A percentile compares a stretch with the other conserved stretches of the same genome.
Evolutionary conservation across 2,113 vertebrate genomes (phyloP).

Genomic region (Toxostoma redivivum): DNA sequence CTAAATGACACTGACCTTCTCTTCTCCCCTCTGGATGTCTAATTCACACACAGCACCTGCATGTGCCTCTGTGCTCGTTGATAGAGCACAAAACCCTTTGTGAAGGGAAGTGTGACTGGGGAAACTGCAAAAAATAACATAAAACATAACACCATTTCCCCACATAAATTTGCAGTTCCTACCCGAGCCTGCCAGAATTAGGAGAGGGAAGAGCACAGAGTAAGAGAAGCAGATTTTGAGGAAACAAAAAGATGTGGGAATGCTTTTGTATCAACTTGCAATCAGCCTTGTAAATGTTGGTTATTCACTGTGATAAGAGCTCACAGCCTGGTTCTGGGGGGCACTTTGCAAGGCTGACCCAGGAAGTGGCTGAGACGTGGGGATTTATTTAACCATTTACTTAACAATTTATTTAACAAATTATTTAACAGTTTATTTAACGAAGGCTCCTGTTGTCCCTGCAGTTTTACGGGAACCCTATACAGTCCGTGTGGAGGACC

Average conservation of each 20-base stretch:
- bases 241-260: background rate
- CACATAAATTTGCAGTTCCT: background rate
- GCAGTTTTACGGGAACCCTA: conserved; percentile 98
- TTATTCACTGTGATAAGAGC: background rate
- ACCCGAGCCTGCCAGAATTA: background rate
- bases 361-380: background rate
- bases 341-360: accelerated
- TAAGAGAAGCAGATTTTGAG: background rate
- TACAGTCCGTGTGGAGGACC: conserved; percentile 98
- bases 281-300: background rate
- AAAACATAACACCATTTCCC: background rate
- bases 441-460: background rate
- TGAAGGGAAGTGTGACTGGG: background rate
- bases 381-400: no score
- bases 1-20: background rate
- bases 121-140: background rate
- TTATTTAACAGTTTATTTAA: background rate
- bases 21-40: background rate
- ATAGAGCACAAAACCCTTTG: background rate
- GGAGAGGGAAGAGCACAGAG: background rate
- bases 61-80: background rate
- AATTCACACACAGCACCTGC: background rate
- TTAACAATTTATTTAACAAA: no score
- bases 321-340: background rate
- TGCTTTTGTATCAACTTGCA: background rate